phyloP scores from a whole-genome alignment of 2,888 invertebrate genomes.

The Eilema caniola region DNA sequence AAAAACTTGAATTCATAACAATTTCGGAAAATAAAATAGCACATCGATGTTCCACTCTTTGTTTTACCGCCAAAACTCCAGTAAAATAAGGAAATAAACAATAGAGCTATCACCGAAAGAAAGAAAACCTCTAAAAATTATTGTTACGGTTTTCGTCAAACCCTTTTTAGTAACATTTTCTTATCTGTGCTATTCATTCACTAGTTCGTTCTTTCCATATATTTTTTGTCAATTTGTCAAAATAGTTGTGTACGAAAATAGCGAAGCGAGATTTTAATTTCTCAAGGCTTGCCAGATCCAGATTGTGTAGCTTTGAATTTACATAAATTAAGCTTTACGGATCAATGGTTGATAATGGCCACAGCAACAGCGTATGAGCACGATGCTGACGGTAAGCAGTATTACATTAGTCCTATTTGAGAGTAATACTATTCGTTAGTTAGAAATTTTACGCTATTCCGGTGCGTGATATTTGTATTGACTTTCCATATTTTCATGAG shows the following conservation, averaged over 20 bases:
- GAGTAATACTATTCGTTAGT: conserved; percentile 25
- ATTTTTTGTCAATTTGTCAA: conserved; percentile 51
- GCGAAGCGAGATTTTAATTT: conserved; percentile 48
- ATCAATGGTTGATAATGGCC: conserved; percentile 70
- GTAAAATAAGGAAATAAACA: not conserved
- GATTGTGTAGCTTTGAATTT: conserved; percentile 38
- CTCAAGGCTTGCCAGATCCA: conserved; percentile 38
- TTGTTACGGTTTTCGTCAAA: conserved; percentile 3
- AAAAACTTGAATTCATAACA: too few species aligned
- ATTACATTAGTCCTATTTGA: not conserved
- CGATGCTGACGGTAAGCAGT: conserved; percentile 78
- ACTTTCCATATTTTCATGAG: conserved; percentile 49
- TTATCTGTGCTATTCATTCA: conserved; percentile 12
- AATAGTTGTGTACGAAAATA: conserved; percentile 64
- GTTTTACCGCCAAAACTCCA: too few species aligned
- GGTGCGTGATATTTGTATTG: conserved; percentile 47
- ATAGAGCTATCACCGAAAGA: not conserved
- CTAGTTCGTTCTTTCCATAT: conserved; percentile 21
- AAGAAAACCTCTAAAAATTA: not conserved
- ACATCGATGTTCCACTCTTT: too few species aligned
- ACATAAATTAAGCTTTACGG: conserved; percentile 29
- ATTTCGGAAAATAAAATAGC: too few species aligned
- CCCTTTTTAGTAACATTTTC: not conserved
- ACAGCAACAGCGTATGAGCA: conserved; percentile 77
- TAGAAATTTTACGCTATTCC: conserved; percentile 39